Evolutionary conservation across 1,140 invertebrate genomes (phyloP).

Genomic region (Drosophila mayri): DNA sequence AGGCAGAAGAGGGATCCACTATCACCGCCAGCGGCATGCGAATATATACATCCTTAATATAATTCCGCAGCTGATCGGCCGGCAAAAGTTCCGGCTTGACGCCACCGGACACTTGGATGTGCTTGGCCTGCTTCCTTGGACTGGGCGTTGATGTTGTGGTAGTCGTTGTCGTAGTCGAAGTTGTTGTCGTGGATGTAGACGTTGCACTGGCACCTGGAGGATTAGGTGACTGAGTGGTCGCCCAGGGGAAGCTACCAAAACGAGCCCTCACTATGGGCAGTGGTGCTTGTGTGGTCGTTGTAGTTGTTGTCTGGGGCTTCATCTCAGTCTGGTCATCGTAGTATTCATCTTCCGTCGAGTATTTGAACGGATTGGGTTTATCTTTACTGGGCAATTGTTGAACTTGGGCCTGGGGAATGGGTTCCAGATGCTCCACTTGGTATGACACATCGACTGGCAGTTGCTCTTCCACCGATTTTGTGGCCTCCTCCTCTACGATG

Average conservation of each 20-base stretch:
- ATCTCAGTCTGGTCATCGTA: conserved; percentile 54
- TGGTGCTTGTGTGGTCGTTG: conserved; percentile 23
- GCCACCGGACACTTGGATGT: conserved; percentile 47
- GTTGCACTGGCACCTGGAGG: conserved; percentile 14
- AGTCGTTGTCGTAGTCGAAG: conserved; percentile 41
- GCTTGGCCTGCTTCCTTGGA: conserved; percentile 64
- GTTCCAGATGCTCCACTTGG: conserved; percentile 51
- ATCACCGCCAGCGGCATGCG: conserved; percentile 86
- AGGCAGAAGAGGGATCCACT: conserved; percentile 85
- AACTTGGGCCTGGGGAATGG: conserved; percentile 48
- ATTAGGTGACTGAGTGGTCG: conserved; percentile 26
- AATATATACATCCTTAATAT: conserved; percentile 87
- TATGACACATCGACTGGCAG: conserved; percentile 34
- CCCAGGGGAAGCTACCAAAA: conserved; percentile 59
- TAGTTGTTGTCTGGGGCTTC: conserved; percentile 6
- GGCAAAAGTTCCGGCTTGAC: conserved; percentile 71
- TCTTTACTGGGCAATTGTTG: conserved; percentile 49
- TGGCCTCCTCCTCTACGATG: conserved; percentile 43
- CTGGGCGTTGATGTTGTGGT: conserved; percentile 46
- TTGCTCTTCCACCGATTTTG: conserved; percentile 25
- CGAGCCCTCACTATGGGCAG: conserved; percentile 44
- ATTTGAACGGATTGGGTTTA: conserved; percentile 48
- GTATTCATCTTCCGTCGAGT: conserved; percentile 55
- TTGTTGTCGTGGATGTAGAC: conserved; percentile 25
- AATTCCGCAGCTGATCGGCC: conserved; percentile 85